Evolutionary conservation across 2,113 vertebrate species (phyloP).

Genomic region (Paramisgurnus dabryanus): DNA sequence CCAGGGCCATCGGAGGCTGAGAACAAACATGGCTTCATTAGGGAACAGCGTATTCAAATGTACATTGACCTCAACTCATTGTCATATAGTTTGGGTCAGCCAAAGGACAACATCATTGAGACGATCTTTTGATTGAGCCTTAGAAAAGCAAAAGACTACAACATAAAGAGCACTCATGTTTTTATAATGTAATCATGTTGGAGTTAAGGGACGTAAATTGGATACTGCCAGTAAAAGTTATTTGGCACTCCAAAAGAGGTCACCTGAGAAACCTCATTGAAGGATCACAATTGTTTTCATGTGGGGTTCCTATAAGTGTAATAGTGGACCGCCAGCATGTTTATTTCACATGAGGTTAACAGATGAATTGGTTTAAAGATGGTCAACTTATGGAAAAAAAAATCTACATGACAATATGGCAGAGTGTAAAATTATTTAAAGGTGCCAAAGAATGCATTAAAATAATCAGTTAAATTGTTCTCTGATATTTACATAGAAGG

Average conservation of each 20-base stretch:
- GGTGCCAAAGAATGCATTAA: too few relatives aligned
- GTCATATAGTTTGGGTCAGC: slow-evolving; percentile 1
- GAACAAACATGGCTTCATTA: slow-evolving; percentile 12
- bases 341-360: not conserved
- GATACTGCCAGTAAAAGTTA: not conserved
- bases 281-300: slow-evolving; percentile 16
- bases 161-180: not conserved
- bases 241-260: not conserved
- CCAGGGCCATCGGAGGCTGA: not conserved
- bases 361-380: not conserved
- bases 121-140: not conserved
- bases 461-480: too few relatives aligned
- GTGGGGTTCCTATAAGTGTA: slow-evolving; percentile 6
- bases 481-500: too few relatives aligned
- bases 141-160: not conserved
- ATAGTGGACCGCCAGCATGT: not conserved
- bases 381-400: too few relatives aligned
- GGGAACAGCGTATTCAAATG: not conserved
- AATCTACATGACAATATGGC: too few relatives aligned
- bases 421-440: too few relatives aligned
- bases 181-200: not conserved
- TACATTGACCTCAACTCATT: not conserved
- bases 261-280: not conserved
- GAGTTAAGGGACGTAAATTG: not conserved
- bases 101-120: not conserved